Conservation (phyloP, 1,140 invertebrate genomes). For the Ceratosolen fusciceps region DNA sequence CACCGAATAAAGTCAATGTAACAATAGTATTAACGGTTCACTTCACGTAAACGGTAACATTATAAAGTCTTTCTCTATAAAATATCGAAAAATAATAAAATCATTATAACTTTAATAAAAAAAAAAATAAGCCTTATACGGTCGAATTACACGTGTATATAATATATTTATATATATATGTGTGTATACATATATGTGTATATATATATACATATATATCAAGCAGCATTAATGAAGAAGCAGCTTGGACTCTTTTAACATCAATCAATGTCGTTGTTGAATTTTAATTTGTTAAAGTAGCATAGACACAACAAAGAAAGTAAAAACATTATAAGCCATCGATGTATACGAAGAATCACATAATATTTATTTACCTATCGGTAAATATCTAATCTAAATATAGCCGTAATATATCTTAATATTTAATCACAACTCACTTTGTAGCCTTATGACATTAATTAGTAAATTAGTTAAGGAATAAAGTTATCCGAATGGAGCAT, state of each 20-base stretch:
- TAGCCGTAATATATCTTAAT: neutral
- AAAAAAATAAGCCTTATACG: constrained; percentile 32
- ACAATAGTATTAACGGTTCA: no score
- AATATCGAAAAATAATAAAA: constrained; percentile 47
- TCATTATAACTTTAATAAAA: constrained; percentile 19
- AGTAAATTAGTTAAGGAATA: constrained; percentile 26
- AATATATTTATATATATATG: constrained; percentile 5
- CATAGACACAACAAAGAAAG: constrained; percentile 12
- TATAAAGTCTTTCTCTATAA: constrained; percentile 43
- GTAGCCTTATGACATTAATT: constrained; percentile 22
- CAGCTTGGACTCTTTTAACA: constrained; percentile 18
- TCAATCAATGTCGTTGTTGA: constrained; percentile 18
- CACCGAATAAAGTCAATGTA: no score
- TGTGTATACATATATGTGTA: constrained; percentile 13
- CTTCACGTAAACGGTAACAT: constrained; percentile 40
- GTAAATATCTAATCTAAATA: neutral
- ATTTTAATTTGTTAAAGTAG: constrained; percentile 42
- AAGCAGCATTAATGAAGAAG: constrained; percentile 38
- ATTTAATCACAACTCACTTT: constrained; percentile 19
- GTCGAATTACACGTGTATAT: constrained; percentile 19
- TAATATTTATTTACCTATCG: neutral
- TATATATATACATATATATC: neutral
- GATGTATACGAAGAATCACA: neutral
- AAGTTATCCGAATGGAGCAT: no score
- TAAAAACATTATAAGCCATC: neutral